Conservation (phyloP, 2,888 invertebrate genomes). For the Malthinus seriepunctatus region DNA sequence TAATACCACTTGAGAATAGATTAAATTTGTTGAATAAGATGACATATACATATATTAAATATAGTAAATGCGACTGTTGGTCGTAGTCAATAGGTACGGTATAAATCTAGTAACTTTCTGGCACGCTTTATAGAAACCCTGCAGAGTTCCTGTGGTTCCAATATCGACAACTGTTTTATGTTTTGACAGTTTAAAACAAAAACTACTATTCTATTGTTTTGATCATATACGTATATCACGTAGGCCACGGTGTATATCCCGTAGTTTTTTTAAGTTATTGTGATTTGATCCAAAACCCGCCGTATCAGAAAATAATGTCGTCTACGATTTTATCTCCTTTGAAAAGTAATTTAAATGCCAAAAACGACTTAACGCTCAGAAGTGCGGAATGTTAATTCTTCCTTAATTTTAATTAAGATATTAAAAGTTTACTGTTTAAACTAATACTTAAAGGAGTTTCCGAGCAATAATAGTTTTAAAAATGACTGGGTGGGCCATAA, state of each 20-base stretch:
- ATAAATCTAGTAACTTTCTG: conserved; percentile 43
- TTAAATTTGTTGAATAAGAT: too few species aligned
- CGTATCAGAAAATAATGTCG: too few species aligned
- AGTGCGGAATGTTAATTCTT: too few species aligned
- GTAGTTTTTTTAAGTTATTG: conserved; percentile 35
- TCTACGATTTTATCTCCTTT: too few species aligned
- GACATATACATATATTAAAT: neutral
- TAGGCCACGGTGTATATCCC: conserved; percentile 1
- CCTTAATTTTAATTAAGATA: too few species aligned
- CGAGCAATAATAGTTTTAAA: neutral
- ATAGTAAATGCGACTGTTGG: conserved; percentile 17
- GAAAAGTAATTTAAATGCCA: too few species aligned
- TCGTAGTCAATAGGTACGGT: conserved; percentile 27
- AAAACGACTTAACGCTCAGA: too few species aligned
- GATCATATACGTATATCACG: conserved; percentile 12
- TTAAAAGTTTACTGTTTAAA: too few species aligned
- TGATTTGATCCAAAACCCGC: conserved; percentile 17
- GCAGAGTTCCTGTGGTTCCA: conserved; percentile 35
- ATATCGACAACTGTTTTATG: conserved; percentile 48
- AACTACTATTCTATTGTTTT: conserved; percentile 37
- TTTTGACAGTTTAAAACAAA: conserved; percentile 47
- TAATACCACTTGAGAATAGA: too few species aligned
- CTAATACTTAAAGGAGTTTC: too few species aligned
- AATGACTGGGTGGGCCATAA: conserved; percentile 4
- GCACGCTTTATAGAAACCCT: conserved; percentile 44